Conservation (phyloP, 2,113 vertebrate genomes). For the Aegithalos caudatus region DNA sequence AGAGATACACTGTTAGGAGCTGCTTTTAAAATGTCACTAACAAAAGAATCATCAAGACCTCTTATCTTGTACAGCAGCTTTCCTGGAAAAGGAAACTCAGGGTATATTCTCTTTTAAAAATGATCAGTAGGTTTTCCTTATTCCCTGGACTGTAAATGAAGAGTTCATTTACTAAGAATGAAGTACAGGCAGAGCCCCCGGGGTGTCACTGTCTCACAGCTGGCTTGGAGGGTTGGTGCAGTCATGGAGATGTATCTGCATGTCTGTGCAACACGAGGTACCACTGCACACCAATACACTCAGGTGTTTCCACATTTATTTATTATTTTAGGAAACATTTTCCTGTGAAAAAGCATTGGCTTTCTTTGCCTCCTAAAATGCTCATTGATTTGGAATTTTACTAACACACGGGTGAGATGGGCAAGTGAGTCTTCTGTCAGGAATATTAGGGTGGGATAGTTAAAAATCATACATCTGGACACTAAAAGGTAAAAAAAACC, state of each 20-base stretch:
- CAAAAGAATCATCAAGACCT: neutral
- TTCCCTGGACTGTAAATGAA: neutral
- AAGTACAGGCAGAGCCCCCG: neutral
- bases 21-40: neutral
- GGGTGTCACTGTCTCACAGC: neutral
- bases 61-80: neutral
- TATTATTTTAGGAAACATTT: neutral
- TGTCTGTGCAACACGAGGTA: accelerated
- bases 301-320: neutral
- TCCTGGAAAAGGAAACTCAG: neutral
- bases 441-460: neutral
- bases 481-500: neutral
- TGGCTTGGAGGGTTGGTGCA: neutral
- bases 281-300: neutral
- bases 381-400: neutral
- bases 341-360: neutral
- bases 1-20: neutral
- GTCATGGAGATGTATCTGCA: neutral
- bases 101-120: neutral
- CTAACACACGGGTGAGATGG: accelerated
- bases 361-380: neutral
- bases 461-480: neutral
- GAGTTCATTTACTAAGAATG: neutral
- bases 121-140: neutral
- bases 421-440: neutral